Evolutionary conservation across 2,888 invertebrate genomes (phyloP).

Genomic region (Spicauda simplicius): DNA sequence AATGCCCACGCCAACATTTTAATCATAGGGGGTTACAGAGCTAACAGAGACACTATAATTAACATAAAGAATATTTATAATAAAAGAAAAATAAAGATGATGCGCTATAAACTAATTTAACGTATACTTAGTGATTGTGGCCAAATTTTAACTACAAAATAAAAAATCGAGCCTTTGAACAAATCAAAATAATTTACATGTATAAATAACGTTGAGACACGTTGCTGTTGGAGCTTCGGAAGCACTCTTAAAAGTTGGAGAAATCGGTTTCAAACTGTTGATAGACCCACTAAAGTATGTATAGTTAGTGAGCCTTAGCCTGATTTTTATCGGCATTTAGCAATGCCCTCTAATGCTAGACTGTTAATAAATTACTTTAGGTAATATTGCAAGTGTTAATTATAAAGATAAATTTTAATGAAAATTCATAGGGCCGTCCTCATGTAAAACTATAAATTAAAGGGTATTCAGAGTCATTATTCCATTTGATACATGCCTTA

Average conservation of each 20-base stretch:
- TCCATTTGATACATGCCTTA: not conserved
- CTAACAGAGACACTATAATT: conserved; percentile 30
- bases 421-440: too few relatives aligned
- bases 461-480: too few relatives aligned
- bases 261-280: too few relatives aligned
- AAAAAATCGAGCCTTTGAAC: conserved; percentile 12
- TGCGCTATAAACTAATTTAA: conserved; percentile 33
- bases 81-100: conserved; percentile 29
- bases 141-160: conserved; percentile 24
- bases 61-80: conserved; percentile 27
- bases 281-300: too few relatives aligned
- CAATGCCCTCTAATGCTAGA: too few relatives aligned
- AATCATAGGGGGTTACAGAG: conserved; percentile 32
- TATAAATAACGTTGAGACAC: conserved; percentile 15
- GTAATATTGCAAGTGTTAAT: too few relatives aligned
- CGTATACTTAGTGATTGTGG: conserved; percentile 36
- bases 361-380: too few relatives aligned
- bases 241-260: too few relatives aligned
- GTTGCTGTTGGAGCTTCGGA: not conserved
- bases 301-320: too few relatives aligned
- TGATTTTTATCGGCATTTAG: too few relatives aligned
- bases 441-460: too few relatives aligned
- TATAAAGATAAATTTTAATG: too few relatives aligned
- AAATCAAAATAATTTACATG: conserved; percentile 6
- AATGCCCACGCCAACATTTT: conserved; percentile 1